A percentile compares a stretch with the other conserved stretches of the same genome.
phyloP scores from a whole-genome alignment of 2,888 invertebrate genomes.

The Macropis europaea region DNA sequence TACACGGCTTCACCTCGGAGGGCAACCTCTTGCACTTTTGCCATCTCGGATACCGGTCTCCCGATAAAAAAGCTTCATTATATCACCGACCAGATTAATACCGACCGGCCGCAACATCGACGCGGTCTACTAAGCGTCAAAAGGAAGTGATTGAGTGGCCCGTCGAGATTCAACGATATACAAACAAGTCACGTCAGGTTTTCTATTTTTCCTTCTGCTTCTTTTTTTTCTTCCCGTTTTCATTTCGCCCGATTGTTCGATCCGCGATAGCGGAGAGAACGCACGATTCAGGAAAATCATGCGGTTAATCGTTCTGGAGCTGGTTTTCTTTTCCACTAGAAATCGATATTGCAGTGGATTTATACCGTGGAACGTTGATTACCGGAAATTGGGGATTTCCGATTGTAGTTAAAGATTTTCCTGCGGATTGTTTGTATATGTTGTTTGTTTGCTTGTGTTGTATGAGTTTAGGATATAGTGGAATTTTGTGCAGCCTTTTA shows the following conservation, averaged over 20 bases:
- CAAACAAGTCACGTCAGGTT: slow-evolving; percentile 2
- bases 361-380: no score
- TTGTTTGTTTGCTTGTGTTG: no score
- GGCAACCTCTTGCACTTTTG: slow-evolving; percentile 59
- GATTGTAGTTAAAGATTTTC: no score
- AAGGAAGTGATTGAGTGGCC: slow-evolving; percentile 30
- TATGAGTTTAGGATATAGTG: no score
- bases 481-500: no score
- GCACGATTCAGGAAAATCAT: background rate
- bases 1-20: slow-evolving; percentile 48
- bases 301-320: no score
- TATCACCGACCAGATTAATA: slow-evolving; percentile 52
- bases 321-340: no score
- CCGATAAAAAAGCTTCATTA: slow-evolving; percentile 53
- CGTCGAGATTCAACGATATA: slow-evolving; percentile 19
- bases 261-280: background rate
- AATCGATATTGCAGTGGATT: no score
- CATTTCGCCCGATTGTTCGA: background rate
- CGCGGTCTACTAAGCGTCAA: slow-evolving; percentile 38
- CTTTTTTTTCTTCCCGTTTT: background rate
- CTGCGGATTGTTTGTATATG: no score
- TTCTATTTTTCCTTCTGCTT: background rate
- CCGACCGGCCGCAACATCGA: slow-evolving; percentile 23
- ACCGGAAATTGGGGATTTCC: no score
- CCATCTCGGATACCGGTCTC: slow-evolving; percentile 53